phyloP scores from a whole-genome alignment of 2,797 vertebrate genomes.

The Rhabdomys pumilio region DNA sequence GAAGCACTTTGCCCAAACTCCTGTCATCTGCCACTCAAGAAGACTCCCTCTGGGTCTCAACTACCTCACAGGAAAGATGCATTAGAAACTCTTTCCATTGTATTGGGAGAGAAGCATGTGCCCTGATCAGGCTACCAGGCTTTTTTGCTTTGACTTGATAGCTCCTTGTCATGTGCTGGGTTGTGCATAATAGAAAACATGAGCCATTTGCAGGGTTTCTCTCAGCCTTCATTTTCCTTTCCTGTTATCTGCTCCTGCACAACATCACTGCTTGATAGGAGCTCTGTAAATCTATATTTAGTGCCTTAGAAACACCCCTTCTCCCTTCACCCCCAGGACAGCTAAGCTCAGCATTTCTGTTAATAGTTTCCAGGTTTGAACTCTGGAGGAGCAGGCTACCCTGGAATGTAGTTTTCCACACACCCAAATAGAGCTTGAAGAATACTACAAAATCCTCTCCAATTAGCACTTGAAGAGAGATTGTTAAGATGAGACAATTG shows the following conservation, averaged over 20 bases:
- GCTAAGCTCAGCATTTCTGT: conserved; percentile 73
- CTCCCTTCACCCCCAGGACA: conserved; percentile 49
- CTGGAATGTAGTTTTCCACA: conserved; percentile 67
- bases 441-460: conserved; percentile 55
- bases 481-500: background rate
- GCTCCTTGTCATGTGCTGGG: background rate
- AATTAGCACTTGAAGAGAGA: background rate
- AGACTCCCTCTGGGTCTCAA: background rate
- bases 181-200: conserved; percentile 31
- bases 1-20: conserved; percentile 30
- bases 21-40: conserved; percentile 61
- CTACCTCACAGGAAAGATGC: background rate
- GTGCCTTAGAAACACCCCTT: conserved; percentile 54
- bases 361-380: conserved; percentile 79
- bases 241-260: conserved; percentile 43
- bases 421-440: conserved; percentile 59
- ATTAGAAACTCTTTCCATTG: background rate
- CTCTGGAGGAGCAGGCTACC: conserved; percentile 30
- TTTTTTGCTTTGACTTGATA: conserved; percentile 28
- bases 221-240: conserved; percentile 51
- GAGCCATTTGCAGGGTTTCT: background rate
- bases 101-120: background rate
- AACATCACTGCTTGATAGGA: conserved; percentile 55
- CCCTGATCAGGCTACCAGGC: background rate
- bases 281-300: conserved; percentile 70